Evolutionary conservation across 1,140 invertebrate species (phyloP), one percentile per base, ranked within the genome.

Genomic region (Prorops nasuta): DNA sequence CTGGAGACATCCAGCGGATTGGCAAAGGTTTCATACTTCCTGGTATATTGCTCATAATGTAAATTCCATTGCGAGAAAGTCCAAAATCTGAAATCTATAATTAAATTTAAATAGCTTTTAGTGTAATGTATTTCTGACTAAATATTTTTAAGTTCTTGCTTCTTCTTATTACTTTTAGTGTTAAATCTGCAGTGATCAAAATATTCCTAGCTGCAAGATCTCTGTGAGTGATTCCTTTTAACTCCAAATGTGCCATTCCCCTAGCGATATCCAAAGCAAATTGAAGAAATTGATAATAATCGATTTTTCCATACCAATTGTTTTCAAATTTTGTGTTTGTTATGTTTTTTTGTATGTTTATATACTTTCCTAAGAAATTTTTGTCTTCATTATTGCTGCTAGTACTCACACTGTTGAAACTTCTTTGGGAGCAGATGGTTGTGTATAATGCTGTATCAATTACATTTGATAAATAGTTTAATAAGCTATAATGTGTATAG

Each of bases 191-290:
- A 3, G 88, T 82, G 4, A 96, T 74, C 12, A 96, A 76, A 59
- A 96, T 93, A 67, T 96, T 96, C 60, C 93, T 82, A 14, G 92
- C 91, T 3, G 93, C 93, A 39, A 96, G 79, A 78, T 96, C 93
- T 16, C 92, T 80, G 75, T 96, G 93, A 22, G 94, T 90, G 70
- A 91, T 89, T 51, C 86, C 81, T 21, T 54, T 57, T 19, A 12
- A 8, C 48, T 62, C 58, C 7, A 62, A 53, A 28, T 62, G 34
- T 8, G 48, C 40, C 59, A 62, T 62, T 14, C 58, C 59, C 34
- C 12, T 49, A n/a, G 54, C 53, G 7, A 61, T 56, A 16, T 61
- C 57, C 15, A 24, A 40, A 2, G 58, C 57, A 22, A 61, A 61
- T 3, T 53, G 45, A 6, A 60, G 34, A 47, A 56, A 61, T 35